Conservation (phyloP, 2,797 vertebrate species). For the Siniperca obscura region DNA sequence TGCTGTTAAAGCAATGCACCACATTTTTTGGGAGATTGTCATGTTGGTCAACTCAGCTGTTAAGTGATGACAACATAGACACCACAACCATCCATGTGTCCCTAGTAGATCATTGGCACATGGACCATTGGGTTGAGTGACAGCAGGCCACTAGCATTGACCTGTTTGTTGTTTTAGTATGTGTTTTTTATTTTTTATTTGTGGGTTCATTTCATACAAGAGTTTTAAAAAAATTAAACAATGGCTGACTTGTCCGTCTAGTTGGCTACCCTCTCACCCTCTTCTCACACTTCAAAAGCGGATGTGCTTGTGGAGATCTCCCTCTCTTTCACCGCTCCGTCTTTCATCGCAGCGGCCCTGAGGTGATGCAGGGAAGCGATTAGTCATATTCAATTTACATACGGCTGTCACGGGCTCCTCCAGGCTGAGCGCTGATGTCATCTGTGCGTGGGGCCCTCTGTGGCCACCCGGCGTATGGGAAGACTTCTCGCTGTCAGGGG, state of each 20-base stretch:
- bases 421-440: slow-evolving; percentile 79
- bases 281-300: slow-evolving; percentile 68
- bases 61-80: slow-evolving; percentile 27
- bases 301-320: slow-evolving; percentile 40
- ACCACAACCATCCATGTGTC: neutral
- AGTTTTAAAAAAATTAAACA: slow-evolving; percentile 9
- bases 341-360: slow-evolving; percentile 77
- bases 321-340: slow-evolving; percentile 47
- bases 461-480: slow-evolving; percentile 74
- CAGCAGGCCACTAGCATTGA: neutral
- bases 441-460: slow-evolving; percentile 67
- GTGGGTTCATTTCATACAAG: neutral
- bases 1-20: slow-evolving; percentile 10
- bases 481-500: slow-evolving; percentile 63
- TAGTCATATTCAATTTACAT: slow-evolving; percentile 88
- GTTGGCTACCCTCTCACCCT: slow-evolving; percentile 51
- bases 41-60: slow-evolving; percentile 23
- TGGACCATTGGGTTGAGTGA: slow-evolving; percentile 11
- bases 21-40: slow-evolving; percentile 15
- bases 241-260: slow-evolving; percentile 29
- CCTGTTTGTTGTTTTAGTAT: neutral
- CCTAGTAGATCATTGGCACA: neutral
- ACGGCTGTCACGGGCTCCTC: slow-evolving; percentile 81
- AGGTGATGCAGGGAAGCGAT: slow-evolving; percentile 82
- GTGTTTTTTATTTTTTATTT: slow-evolving; percentile 21